A percentile compares a stretch with the other conserved stretches of the same genome.
Evolutionary conservation across 2,113 vertebrate species (phyloP).

Genomic region (Lontra canadensis): DNA sequence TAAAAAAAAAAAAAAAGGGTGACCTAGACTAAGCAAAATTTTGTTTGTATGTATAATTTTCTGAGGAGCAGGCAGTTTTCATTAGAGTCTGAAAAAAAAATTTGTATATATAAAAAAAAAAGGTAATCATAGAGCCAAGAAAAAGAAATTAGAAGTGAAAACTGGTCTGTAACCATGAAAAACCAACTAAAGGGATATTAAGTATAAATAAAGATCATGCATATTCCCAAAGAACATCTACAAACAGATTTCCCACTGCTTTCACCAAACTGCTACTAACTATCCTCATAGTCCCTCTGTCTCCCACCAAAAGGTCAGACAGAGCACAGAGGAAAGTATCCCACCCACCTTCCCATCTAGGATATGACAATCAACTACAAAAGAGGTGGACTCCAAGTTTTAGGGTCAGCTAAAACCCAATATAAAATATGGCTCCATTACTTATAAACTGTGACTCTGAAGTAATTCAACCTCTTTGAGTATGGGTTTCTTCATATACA

Average conservation of each 20-base stretch:
- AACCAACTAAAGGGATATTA: constrained; percentile 39
- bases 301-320: background rate
- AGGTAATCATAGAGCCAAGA: background rate
- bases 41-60: background rate
- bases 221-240: constrained; percentile 10
- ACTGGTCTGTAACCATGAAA: background rate
- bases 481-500: background rate
- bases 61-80: background rate
- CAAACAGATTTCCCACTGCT: background rate
- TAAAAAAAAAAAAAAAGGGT: background rate
- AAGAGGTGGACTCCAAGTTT: background rate
- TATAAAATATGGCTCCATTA: background rate
- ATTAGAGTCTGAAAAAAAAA: constrained; percentile 21
- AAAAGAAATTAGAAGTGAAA: constrained; percentile 2
- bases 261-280: background rate
- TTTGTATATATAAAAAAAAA: background rate
- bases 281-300: background rate
- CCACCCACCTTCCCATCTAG: background rate
- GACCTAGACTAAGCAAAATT: background rate
- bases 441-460: background rate
- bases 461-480: background rate
- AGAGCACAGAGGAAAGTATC: background rate
- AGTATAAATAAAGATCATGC: constrained; percentile 39
- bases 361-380: background rate
- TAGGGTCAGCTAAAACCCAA: background rate